Conservation (phyloP, 2,888 invertebrate genomes). For the Cacoxenus indagator region DNA sequence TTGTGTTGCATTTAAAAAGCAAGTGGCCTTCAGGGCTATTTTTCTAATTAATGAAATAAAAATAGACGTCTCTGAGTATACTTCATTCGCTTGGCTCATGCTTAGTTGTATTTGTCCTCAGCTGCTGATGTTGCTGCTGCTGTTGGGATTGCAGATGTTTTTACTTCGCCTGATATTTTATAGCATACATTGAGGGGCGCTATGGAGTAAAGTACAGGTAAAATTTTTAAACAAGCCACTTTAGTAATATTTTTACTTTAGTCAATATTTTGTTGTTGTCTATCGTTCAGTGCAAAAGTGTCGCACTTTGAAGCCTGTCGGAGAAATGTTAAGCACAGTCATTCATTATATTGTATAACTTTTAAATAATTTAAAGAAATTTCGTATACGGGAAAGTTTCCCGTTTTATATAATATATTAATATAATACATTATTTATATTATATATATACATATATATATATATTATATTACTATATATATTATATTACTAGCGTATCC, state of each 20-base stretch:
- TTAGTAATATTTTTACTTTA: neutral
- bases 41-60: slow-evolving; percentile 60
- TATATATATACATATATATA: too few relatives aligned
- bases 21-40: slow-evolving; percentile 45
- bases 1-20: slow-evolving; percentile 1
- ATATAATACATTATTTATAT: too few relatives aligned
- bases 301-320: neutral
- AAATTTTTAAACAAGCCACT: neutral
- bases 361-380: too few relatives aligned
- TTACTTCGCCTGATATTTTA: too few relatives aligned
- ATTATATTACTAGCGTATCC: too few relatives aligned
- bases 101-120: neutral
- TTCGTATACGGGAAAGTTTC: too few relatives aligned
- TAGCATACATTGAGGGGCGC: slow-evolving; percentile 26
- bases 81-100: neutral
- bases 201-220: neutral
- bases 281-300: neutral
- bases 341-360: too few relatives aligned
- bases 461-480: too few relatives aligned
- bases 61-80: slow-evolving; percentile 39
- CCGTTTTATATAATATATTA: too few relatives aligned
- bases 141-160: slow-evolving; percentile 28
- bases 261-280: slow-evolving; percentile 1
- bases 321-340: too few relatives aligned
- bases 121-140: slow-evolving; percentile 7